Percentiles rank a stretch among this genome's conserved stretches.
Evolutionary conservation across 1,140 invertebrate species (phyloP).

Genomic region (Amphibalanus amphitrite): DNA sequence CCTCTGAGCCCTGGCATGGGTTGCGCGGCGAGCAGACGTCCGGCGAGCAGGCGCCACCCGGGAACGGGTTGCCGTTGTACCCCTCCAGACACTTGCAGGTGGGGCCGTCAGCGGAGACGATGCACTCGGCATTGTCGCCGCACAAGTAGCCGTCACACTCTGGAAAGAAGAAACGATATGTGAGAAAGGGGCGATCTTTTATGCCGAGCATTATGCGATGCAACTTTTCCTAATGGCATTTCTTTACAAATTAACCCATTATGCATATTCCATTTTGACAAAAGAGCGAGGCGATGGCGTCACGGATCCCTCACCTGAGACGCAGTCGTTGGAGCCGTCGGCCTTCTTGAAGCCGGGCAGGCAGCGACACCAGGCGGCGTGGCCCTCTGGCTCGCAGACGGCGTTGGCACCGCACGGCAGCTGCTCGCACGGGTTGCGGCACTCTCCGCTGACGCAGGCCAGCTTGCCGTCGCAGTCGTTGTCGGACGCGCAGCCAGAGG

Average conservation of each 20-base stretch:
- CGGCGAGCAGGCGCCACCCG: slow-evolving; percentile 58
- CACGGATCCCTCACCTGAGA: slow-evolving; percentile 42
- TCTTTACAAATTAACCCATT: too few relatives aligned
- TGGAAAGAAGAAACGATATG: too few relatives aligned
- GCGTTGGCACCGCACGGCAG: slow-evolving; percentile 65
- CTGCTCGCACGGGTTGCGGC: slow-evolving; percentile 55
- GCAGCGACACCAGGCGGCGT: slow-evolving; percentile 73
- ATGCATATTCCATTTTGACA: too few relatives aligned
- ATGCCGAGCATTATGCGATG: too few relatives aligned
- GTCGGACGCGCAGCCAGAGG: slow-evolving; percentile 39
- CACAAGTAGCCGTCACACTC: slow-evolving; percentile 58
- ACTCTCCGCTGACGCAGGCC: slow-evolving; percentile 48
- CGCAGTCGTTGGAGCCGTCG: slow-evolving; percentile 57
- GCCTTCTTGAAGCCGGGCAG: slow-evolving; percentile 46
- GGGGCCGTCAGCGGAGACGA: slow-evolving; percentile 62
- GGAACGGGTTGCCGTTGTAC: slow-evolving; percentile 73
- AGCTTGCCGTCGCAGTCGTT: slow-evolving; percentile 60
- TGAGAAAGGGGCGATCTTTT: too few relatives aligned
- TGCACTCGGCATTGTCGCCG: slow-evolving; percentile 59
- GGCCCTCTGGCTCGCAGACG: slow-evolving; percentile 68
- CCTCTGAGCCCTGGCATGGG: slow-evolving; percentile 57
- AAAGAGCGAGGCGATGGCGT: too few relatives aligned
- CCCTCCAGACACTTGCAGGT: slow-evolving; percentile 74
- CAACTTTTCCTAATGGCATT: too few relatives aligned
- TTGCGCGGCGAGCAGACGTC: slow-evolving; percentile 56